Evolutionary conservation across 2,888 invertebrate genomes (phyloP), one percentile per base, ranked within the genome.

Genomic region (Leucozona laternaria): DNA sequence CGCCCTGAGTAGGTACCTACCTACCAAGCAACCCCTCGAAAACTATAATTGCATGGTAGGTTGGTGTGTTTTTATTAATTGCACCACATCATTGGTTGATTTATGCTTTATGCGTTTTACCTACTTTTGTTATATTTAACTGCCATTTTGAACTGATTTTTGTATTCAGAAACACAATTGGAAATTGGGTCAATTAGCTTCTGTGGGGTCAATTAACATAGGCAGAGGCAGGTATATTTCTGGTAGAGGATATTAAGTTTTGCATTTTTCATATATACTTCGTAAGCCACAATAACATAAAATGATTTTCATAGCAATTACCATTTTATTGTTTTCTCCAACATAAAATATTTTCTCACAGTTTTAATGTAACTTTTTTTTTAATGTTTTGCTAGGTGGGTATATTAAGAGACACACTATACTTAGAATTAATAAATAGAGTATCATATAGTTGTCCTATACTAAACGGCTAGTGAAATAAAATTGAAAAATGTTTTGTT

Each of bases 61-160:
- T 50, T n/a, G 2, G 11, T 57, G 45, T 72, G 55, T 64, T 83
- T 79, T 43, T 64, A 58, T 84, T 79, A 84, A 75, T 84, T 84
- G 68, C 70, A 75, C 60, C 62, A 48, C 48, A 79, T 73, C 48
- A 79, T 73, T 50, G 73, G 62, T 57, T 83, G 73, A 83, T 83
- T 83, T 79, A 79, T 79, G 62, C 7, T 34, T 17, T 17, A 64
- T 70, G 62, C 64, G 79, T 70, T 79, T 75, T 57, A 64, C 50
- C 62, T 75, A 73, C 48, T 57, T 34, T 17, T 57, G 4, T 13
- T 6, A 15, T 31, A 66, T 70, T 79, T 75, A 62, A 57, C 62
- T 73, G 22, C 79, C 43, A 58, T 25, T 62, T 22, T 34, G 45
- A 10, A 6, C 17, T 43, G 22, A 25, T 31, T 48, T 7, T 48